Base-by-base conservation (phyloP, 2,113 vertebrate genomes). In the Heterochromis multidens region DNA sequence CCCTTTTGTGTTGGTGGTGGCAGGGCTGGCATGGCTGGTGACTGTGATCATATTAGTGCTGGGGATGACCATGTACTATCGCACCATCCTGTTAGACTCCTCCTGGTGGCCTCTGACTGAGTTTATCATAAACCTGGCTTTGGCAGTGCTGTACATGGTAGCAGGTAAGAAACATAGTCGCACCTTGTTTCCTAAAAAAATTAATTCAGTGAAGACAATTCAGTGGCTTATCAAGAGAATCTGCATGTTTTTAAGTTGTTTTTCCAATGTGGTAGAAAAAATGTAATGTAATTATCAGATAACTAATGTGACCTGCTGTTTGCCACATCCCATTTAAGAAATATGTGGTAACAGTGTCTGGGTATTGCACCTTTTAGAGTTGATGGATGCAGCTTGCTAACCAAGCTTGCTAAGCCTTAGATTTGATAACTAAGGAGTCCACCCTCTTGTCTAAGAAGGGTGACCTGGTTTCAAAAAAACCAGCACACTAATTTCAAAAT, bases 41-140 rank as follows among this genome's bases (percentile, higher is more conserved):
- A 99, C 98, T 0, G 92, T 99, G 5, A 97, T 98, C 1, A 4
- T 99, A 10, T 90, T 99, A 6, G 98, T 97, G 17, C 94, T 99
- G 33, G 98, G 99, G 76, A 99, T 99, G 98, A 98, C 98, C n/a
- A 97, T 99, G 97, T 99, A 99, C 90, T 99, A 99, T 91, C 97
- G 97, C 46, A 98, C 97, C 13, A 99, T 99, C 83, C 97, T 99
- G 35, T 94, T 99, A 77, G 98, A 99, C 90, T 99, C 99, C 3
- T 92, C 9, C 87, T 99, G 98, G 98, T 99, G 99, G 99, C 99
- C 99, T 1, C 92, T 99, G 70, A 99, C 99, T 0, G 99, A 99
- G 92, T 99, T 99, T 1, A 96, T 94, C 5, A 95, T 99, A 12
- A 99, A 99, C 9, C 89, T 99, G 37, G 96, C 92, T 37, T 87